Conservation (phyloP, 2,797 vertebrate species). For the Carcharodon carcharias region DNA sequence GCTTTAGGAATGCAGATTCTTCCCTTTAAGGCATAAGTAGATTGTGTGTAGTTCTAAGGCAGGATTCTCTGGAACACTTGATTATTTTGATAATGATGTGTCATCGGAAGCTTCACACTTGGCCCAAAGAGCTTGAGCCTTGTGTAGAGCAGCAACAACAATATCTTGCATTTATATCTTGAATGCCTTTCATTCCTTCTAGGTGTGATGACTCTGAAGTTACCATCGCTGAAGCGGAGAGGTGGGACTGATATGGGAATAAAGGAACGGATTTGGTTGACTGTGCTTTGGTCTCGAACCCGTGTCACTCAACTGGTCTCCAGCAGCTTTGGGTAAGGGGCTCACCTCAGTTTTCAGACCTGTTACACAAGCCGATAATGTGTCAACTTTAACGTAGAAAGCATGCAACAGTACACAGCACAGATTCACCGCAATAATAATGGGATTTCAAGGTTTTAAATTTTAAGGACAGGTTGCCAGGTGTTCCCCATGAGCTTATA, state of each 20-base stretch:
- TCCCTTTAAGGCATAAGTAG: neutral
- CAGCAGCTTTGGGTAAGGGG: slow-evolving; percentile 80
- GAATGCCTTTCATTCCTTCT: neutral
- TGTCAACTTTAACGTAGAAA: neutral
- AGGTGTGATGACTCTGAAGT: slow-evolving; percentile 79
- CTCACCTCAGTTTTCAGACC: neutral
- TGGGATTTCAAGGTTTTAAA: neutral
- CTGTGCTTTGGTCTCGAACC: slow-evolving; percentile 74
- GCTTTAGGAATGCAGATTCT: neutral
- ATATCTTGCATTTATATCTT: neutral
- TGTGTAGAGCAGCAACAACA: neutral
- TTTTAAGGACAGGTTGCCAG: neutral
- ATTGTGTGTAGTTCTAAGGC: neutral
- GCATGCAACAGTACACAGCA: no score
- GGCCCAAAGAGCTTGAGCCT: neutral
- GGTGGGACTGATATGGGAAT: slow-evolving; percentile 69
- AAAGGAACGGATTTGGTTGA: slow-evolving; percentile 88
- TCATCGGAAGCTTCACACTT: neutral
- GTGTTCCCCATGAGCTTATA: neutral
- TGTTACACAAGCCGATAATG: no score
- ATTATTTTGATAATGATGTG: neutral
- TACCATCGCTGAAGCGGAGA: slow-evolving; percentile 82
- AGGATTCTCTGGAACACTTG: no score
- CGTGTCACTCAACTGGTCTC: slow-evolving; percentile 70
- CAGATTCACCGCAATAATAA: no score